Percentiles rank a stretch among this genome's conserved stretches.
phyloP scores from a whole-genome alignment of 2,113 vertebrate genomes.

The Tupaia tana region DNA sequence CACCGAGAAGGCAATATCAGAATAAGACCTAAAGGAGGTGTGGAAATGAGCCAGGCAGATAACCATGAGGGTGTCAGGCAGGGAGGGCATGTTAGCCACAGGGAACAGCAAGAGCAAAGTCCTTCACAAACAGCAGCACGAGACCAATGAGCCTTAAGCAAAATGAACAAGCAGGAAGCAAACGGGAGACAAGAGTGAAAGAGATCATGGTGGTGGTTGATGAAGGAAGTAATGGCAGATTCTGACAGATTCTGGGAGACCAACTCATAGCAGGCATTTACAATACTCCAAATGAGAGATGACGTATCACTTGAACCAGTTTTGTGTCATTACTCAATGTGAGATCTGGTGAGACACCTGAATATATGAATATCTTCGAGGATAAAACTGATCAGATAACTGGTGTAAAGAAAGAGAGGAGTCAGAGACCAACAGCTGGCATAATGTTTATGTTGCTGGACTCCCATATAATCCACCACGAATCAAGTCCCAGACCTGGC shows the following conservation, averaged over 20 bases:
- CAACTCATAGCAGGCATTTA: neutral
- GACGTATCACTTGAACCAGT: neutral
- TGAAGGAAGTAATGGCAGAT: neutral
- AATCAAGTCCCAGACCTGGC: too few relatives aligned
- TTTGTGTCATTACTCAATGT: neutral
- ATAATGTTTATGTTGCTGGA: too few relatives aligned
- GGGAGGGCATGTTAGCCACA: neutral
- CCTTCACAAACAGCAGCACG: neutral
- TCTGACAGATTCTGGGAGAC: neutral
- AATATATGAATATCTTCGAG: neutral
- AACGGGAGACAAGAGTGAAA: neutral
- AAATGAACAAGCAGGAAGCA: neutral
- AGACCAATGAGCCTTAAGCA: neutral
- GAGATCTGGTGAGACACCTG: neutral
- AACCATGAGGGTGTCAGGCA: fast-evolving
- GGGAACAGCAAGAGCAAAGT: neutral
- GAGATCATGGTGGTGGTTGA: neutral
- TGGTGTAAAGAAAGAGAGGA: neutral
- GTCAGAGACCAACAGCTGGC: neutral
- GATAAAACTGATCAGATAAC: neutral
- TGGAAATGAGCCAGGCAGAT: neutral
- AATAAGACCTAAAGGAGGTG: neutral
- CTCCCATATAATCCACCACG: too few relatives aligned
- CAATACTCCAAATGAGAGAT: neutral
- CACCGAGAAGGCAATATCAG: neutral